phyloP scores from a whole-genome alignment of 2,888 invertebrate species.

The Melinaea menophilus region DNA sequence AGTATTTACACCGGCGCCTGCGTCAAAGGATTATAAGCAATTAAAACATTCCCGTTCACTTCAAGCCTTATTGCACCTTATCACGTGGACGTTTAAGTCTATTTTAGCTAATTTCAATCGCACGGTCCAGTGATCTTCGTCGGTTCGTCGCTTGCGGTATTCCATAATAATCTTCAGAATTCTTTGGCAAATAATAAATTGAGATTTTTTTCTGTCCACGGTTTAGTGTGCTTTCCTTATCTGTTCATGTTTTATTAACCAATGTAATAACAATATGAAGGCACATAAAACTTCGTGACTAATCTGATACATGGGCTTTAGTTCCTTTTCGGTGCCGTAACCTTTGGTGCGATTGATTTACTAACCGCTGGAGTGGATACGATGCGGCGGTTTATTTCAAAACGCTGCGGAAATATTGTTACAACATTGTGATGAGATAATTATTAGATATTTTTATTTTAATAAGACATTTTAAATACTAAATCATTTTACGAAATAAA shows the following conservation, averaged over 20 bases:
- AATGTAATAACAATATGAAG: constrained; percentile 24
- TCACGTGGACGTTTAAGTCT: constrained; percentile 1
- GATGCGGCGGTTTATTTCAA: background rate
- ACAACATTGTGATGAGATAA: too few relatives aligned
- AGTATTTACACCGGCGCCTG: constrained; percentile 9
- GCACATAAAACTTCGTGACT: constrained; percentile 41
- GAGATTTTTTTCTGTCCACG: constrained; percentile 30
- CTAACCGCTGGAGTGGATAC: too few relatives aligned
- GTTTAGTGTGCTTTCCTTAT: constrained; percentile 29
- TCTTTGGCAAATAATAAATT: constrained; percentile 30
- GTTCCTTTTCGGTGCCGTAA: too few relatives aligned
- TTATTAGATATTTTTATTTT: too few relatives aligned
- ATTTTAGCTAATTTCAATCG: constrained; percentile 7
- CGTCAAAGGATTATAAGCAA: constrained; percentile 23
- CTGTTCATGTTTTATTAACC: constrained; percentile 29
- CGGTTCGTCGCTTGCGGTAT: constrained; percentile 23
- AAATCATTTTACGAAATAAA: background rate
- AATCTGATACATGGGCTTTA: too few relatives aligned
- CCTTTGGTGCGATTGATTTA: too few relatives aligned
- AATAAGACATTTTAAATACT: background rate
- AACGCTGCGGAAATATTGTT: background rate
- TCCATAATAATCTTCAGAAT: constrained; percentile 30
- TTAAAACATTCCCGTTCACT: constrained; percentile 6
- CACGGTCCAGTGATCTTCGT: constrained; percentile 25
- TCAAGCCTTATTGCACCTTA: background rate